Percentiles rank a stretch among this genome's conserved stretches.
These are phyloP conservation scores for Metopia argyrocephala DNA, from an alignment of 2,888 invertebrate species.

Conservation along the genomic window DNA sequence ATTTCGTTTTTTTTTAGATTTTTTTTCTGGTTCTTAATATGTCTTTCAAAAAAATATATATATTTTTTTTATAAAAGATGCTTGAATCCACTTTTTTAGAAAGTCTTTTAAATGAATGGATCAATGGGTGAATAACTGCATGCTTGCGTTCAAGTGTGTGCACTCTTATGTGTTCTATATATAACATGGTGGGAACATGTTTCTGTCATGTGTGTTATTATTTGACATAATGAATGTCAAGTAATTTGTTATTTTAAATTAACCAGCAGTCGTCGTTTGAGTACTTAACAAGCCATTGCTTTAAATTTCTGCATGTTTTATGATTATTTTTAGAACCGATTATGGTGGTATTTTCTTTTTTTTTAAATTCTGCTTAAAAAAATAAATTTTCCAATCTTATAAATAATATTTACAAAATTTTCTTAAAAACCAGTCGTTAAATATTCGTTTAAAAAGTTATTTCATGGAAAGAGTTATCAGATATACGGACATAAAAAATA, in stretches of 20 bases:
- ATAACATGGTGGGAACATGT: constrained; percentile 40
- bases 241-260: constrained; percentile 65
- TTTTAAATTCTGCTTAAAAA: background rate
- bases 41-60: background rate
- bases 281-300: background rate
- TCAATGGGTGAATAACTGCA: background rate
- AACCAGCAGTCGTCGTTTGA: constrained; percentile 9
- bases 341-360: constrained; percentile 1
- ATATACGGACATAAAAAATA: no score
- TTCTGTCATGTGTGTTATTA: constrained; percentile 59
- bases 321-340: constrained; percentile 35
- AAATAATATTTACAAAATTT: no score
- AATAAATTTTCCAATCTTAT: background rate
- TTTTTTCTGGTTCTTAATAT: constrained; percentile 9
- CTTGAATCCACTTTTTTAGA: background rate
- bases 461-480: no score
- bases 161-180: background rate
- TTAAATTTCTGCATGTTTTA: constrained; percentile 9
- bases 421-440: no score
- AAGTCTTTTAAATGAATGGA: background rate
- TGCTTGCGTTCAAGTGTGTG: background rate
- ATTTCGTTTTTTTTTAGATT: constrained; percentile 52
- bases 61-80: constrained; percentile 6
- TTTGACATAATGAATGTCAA: constrained; percentile 65
- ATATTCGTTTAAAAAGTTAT: no score